Evolutionary conservation across 1,140 invertebrate species (phyloP).

Genomic region (Aphidius gifuensis): DNA sequence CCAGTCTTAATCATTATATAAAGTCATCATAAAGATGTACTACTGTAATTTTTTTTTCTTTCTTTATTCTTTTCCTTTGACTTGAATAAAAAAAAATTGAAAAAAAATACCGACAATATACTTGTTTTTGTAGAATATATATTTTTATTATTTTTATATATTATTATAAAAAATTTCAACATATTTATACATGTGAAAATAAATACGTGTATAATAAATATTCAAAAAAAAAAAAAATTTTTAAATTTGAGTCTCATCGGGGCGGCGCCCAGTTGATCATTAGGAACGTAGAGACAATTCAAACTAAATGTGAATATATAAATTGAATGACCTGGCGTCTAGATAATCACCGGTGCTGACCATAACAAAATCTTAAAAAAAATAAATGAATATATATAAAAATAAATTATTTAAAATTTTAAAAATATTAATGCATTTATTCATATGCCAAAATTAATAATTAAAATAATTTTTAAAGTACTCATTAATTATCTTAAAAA

Average conservation of each 20-base stretch:
- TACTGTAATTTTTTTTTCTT: no score
- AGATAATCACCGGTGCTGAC: constrained; percentile 2
- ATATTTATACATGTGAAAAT: no score
- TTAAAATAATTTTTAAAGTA: constrained; percentile 1
- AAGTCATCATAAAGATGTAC: no score
- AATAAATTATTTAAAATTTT: neutral
- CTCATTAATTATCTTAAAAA: no score
- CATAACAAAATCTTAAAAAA: neutral
- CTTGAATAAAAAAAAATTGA: no score
- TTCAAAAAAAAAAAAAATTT: neutral
- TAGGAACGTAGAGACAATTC: constrained; percentile 12
- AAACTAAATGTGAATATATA: neutral
- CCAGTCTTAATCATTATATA: no score
- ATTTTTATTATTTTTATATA: no score
- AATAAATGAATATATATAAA: neutral
- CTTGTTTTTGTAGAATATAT: no score
- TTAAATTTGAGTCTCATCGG: neutral
- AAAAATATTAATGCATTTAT: neutral
- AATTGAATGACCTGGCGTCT: constrained; percentile 9
- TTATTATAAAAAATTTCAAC: no score
- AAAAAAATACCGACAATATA: no score
- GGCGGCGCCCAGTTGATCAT: constrained; percentile 1
- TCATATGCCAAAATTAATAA: neutral
- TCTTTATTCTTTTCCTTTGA: no score
- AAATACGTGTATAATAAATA: no score